Base-by-base conservation (phyloP, 2,888 invertebrate genomes). In the Peribatodes rhomboidaria region DNA sequence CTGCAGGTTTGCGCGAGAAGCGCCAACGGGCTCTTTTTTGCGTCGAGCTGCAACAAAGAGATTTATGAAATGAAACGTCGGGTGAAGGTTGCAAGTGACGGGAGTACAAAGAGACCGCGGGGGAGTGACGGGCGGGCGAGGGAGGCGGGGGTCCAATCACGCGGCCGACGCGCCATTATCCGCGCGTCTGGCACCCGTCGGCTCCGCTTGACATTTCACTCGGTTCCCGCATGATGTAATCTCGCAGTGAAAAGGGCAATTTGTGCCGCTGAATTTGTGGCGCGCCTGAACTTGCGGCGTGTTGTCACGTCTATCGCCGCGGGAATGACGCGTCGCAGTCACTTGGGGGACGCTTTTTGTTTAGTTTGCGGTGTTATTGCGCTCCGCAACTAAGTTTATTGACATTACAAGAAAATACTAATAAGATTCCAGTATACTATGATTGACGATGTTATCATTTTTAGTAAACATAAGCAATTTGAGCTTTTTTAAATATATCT, bases 1-100 rank as follows among this genome's bases (percentile, higher is more conserved):
- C 98, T 99, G 94, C 99, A 99, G 59, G 99, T 99, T 90, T 99
- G 98, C 57, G 99, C 99, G 79, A 99, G 94, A 68, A 99, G 94
- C 53, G 99, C 99, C 88, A 99, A 93, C 16, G 99, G 99, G 93
- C 98, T 98, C 94, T 99, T 98, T 94, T 98, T 99, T 73, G 98
- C 98, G 94, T 99, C 99, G 95, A 98, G 94, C 99, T 99, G 96
- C 74, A 97, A 97, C 88, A 92, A 94, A 87, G 94, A 87, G 83
- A 89, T 90, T 88, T 88, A 91, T 89, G 88, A 89, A 92, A 92
- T 92, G 89, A 91, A 92, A 92, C 85, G 89, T 90, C 89, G 87
- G 88, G 86, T 85, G 82, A 88, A 84, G 87, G 89, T 88, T 90
- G 91, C 88, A 83, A 86, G 89, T 91, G 92, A 91, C 89, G 89